A percentile compares a stretch with the other conserved stretches of the same genome.
phyloP scores from a whole-genome alignment of 1,140 invertebrate genomes.

The Pseudomyrmex gracilis region DNA sequence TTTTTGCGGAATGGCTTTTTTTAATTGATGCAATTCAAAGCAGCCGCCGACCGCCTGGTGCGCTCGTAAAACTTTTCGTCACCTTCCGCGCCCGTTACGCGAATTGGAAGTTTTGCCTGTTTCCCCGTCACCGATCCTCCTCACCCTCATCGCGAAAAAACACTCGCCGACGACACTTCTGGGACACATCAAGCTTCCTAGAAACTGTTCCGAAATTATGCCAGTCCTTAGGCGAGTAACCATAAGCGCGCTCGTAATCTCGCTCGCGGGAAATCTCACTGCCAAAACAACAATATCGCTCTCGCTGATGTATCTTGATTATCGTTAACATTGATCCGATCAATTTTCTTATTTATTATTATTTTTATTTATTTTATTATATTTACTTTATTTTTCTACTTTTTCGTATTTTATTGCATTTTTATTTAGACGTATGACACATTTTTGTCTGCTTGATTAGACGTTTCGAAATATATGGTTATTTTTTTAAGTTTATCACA shows the following conservation, averaged over 20 bases:
- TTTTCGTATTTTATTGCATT: background rate
- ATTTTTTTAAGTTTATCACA: background rate
- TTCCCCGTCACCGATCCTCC: slow-evolving; percentile 27
- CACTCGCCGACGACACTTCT: slow-evolving; percentile 60
- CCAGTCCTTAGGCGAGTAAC: slow-evolving; percentile 53
- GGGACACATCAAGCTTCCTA: slow-evolving; percentile 59
- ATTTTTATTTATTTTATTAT: background rate
- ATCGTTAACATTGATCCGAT: slow-evolving; percentile 17
- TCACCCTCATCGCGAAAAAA: slow-evolving; percentile 40
- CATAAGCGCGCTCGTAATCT: slow-evolving; percentile 56
- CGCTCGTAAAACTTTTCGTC: slow-evolving; percentile 76
- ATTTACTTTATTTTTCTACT: background rate
- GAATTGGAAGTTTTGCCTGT: slow-evolving; percentile 63
- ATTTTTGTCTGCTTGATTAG: too few species aligned
- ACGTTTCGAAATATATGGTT: too few species aligned
- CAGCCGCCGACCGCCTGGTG: slow-evolving; percentile 64
- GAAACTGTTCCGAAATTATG: slow-evolving; percentile 43
- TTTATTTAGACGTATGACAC: background rate
- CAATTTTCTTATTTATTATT: background rate
- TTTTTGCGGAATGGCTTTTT: slow-evolving; percentile 76
- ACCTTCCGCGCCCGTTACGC: slow-evolving; percentile 55
- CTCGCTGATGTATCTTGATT: slow-evolving; percentile 7
- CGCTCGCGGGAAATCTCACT: slow-evolving; percentile 56
- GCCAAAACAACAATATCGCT: slow-evolving; percentile 17
- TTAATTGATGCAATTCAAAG: slow-evolving; percentile 79